phyloP scores from a whole-genome alignment of 2,113 vertebrate genomes.

The Nibea coibor region DNA sequence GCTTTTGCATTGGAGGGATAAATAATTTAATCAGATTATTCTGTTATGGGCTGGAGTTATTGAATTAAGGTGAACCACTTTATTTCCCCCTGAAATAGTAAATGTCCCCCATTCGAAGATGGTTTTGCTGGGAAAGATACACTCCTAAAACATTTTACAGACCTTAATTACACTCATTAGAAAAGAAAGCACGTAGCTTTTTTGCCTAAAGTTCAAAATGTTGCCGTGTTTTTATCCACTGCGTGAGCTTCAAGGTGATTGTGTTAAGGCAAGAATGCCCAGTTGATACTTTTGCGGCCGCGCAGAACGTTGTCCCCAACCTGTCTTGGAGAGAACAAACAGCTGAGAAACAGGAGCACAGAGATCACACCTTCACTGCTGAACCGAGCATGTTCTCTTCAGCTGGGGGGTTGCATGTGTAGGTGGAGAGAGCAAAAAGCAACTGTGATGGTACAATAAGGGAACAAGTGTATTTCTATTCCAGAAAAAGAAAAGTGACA shows the following conservation, averaged over 20 bases:
- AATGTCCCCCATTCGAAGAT: neutral
- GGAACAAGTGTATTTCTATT: neutral
- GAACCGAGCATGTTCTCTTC: constrained; percentile 25
- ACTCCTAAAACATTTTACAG: neutral
- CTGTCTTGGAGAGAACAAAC: constrained; percentile 12
- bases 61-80: neutral
- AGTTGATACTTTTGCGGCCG: constrained; percentile 6
- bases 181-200: neutral
- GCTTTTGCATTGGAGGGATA: constrained; percentile 5
- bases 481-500: constrained; percentile 15
- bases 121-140: neutral
- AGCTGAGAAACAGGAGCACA: neutral
- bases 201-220: neutral
- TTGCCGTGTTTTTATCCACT: neutral
- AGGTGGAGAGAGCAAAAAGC: constrained; percentile 18
- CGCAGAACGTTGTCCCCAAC: constrained; percentile 9
- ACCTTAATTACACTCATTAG: neutral
- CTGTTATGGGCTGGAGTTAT: neutral
- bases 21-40: neutral
- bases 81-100: neutral
- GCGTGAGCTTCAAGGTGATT: neutral
- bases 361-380: constrained; percentile 31
- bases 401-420: constrained; percentile 22
- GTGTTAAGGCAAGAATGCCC: neutral
- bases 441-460: constrained; percentile 16